Base-by-base conservation (phyloP, 64 coral and sea anemone genomes). In the Astreopora myriophthalma region DNA sequence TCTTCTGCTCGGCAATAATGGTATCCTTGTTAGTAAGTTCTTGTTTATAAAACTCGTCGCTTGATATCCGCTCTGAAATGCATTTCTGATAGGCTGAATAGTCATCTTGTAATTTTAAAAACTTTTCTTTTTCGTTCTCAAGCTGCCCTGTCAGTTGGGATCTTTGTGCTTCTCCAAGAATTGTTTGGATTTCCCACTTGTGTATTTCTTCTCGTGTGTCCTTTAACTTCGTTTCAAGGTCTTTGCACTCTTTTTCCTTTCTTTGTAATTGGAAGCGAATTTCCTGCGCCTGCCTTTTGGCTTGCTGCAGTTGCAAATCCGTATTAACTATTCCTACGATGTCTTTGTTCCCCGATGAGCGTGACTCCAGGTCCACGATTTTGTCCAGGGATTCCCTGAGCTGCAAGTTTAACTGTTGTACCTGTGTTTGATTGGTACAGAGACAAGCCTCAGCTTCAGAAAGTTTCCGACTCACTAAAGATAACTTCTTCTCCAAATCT, bases 1-100 rank as follows among this genome's bases (percentile, higher is more conserved):
- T 57, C n/a, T 83, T 83, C 17, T 64, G 79, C 55, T 83, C 79
- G 25, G 79, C 79, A 64, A 83, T 83, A 25, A 64, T 83, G 10
- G 51, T 19, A 38, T 83, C 55, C 17, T 60, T 83, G 8, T 38
- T 38, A 10, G 31, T 32, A 64, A 83, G 52, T 38, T 83, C 55
- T 37, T 34, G 30, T 64, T 83, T 83, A 6, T 64, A 25, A 24
- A n/a, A 31, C 0, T 64, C 79, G 23, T 38, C 28, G 10, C n/a
- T 39, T 83, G 30, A 31, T 28, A 17, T 83, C 1, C 65, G 49
- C 19, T 83, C 51, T 25, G 79, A 38, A 37, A 83, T 63, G 8
- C 29, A 38, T 37, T 40, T 33, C 79, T 83, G 30, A 23, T 35
- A 38, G 1, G 33, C 17, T 64, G 13, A 11, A 57, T 35, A 65